Evolutionary conservation across 2,797 vertebrate species (phyloP).

Genomic region (Sebastolobus alascanus): DNA sequence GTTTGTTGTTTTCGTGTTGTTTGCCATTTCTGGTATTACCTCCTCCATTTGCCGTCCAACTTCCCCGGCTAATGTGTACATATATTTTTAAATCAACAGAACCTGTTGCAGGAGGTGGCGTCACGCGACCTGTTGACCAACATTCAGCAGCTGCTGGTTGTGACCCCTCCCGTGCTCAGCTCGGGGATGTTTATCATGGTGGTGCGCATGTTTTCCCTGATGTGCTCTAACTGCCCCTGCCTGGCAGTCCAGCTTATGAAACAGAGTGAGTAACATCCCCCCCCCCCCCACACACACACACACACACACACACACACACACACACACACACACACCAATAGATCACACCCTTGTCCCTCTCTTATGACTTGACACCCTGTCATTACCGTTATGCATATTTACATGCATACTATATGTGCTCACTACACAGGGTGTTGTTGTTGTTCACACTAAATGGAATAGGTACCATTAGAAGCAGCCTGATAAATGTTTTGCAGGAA

Average conservation of each 20-base stretch:
- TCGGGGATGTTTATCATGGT: conserved; percentile 99
- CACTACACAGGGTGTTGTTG: background rate
- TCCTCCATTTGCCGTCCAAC: background rate
- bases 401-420: background rate
- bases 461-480: background rate
- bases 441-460: background rate
- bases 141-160: conserved; percentile 97
- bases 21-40: background rate
- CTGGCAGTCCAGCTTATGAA: conserved; percentile 99
- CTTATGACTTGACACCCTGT: background rate
- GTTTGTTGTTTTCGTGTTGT: background rate
- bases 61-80: background rate
- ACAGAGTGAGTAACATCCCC: conserved; percentile 90
- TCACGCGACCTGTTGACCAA: conserved; percentile 98
- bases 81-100: conserved; percentile 82
- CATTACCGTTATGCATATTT: background rate
- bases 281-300: background rate
- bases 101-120: conserved; percentile 98
- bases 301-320: background rate
- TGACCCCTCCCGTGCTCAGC: conserved; percentile 98
- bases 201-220: conserved; percentile 99
- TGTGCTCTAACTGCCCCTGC: conserved; percentile 99
- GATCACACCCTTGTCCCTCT: background rate
- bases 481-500: background rate
- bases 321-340: background rate